Evolutionary conservation across 2,888 invertebrate species (phyloP).

Genomic region (Diabrotica balteata): DNA sequence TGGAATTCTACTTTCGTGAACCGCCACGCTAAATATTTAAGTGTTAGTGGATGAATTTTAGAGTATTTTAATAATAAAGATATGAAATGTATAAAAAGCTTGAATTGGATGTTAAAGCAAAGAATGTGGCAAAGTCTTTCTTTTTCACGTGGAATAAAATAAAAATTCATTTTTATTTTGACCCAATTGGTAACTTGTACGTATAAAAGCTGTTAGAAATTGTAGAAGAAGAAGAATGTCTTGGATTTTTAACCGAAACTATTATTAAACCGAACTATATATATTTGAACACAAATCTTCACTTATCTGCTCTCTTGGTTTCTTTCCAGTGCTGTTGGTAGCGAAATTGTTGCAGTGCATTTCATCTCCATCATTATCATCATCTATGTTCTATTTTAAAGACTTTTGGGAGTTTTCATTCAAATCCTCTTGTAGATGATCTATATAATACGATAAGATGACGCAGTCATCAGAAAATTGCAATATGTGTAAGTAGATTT

Average conservation of each 20-base stretch:
- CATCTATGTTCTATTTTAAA: no score
- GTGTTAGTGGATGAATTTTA: slow-evolving; percentile 57
- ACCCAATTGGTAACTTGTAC: slow-evolving; percentile 54
- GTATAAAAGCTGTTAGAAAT: slow-evolving; percentile 46
- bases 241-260: not conserved
- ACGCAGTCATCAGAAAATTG: no score
- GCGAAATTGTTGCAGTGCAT: no score
- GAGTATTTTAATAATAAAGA: slow-evolving; percentile 52
- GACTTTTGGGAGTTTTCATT: no score
- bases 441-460: no score
- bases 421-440: no score
- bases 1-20: slow-evolving; percentile 28
- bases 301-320: not conserved
- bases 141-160: slow-evolving; percentile 26
- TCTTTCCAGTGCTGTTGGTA: no score
- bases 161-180: slow-evolving; percentile 45
- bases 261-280: slow-evolving; percentile 31
- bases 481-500: no score
- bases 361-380: no score
- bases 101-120: slow-evolving; percentile 51
- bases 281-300: not conserved
- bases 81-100: slow-evolving; percentile 47
- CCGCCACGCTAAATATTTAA: slow-evolving; percentile 52
- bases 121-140: slow-evolving; percentile 43
- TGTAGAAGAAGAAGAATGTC: slow-evolving; percentile 39